Conservation (phyloP, 2,797 vertebrate genomes). For the Diceros bicornis region DNA sequence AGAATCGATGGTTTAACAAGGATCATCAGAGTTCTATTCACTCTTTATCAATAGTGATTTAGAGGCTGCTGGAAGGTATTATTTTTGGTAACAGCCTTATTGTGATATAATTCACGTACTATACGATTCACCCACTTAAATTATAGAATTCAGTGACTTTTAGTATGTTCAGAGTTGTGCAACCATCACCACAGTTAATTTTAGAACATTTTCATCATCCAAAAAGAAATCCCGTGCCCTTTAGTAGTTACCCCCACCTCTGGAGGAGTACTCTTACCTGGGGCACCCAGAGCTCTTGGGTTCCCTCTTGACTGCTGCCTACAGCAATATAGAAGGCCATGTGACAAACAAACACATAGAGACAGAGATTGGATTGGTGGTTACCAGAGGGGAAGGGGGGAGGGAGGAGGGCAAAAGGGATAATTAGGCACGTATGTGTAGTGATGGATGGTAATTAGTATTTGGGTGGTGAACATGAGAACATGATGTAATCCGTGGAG, state of each 20-base stretch:
- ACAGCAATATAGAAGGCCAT: background rate
- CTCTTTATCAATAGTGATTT: background rate
- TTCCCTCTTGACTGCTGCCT: background rate
- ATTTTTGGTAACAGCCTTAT: background rate
- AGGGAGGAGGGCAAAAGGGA: too few species aligned
- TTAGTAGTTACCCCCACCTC: background rate
- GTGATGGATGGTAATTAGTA: too few species aligned
- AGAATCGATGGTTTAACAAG: background rate
- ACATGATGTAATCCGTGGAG: too few species aligned
- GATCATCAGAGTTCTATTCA: background rate
- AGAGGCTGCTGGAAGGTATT: background rate
- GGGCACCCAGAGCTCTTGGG: background rate
- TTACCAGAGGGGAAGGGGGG: too few species aligned
- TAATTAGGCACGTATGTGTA: too few species aligned
- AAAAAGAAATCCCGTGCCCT: background rate
- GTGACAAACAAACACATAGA: background rate
- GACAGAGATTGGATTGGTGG: too few species aligned
- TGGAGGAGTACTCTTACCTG: background rate
- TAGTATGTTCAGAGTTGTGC: background rate
- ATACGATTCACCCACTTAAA: background rate
- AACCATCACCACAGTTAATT: background rate
- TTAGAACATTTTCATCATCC: background rate
- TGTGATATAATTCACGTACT: background rate
- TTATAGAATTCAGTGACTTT: background rate
- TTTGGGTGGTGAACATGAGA: too few species aligned